Conservation (phyloP, 53 echinoderm and acorn worm species). For the Arbacia lixula region DNA sequence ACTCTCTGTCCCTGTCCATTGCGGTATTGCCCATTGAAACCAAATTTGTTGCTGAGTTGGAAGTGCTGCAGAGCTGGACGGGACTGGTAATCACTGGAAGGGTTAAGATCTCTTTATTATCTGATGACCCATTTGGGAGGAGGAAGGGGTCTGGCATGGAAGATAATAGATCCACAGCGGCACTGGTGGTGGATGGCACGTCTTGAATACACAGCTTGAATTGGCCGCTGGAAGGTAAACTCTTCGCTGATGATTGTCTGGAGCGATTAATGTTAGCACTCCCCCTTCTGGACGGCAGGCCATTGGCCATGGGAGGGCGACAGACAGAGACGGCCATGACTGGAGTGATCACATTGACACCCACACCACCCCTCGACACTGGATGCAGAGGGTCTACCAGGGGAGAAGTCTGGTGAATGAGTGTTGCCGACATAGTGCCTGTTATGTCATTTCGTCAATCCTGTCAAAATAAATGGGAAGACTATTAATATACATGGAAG, state of each 20-base stretch:
- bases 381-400: background rate
- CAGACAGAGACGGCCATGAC: slow-evolving; percentile 59
- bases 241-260: slow-evolving; percentile 1
- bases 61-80: slow-evolving; percentile 1
- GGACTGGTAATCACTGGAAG: slow-evolving; percentile 36
- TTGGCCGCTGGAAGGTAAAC: slow-evolving; percentile 10
- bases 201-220: background rate
- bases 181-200: background rate
- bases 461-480: too few relatives aligned
- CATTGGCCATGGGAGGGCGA: slow-evolving; percentile 36
- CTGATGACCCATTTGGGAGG: background rate
- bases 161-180: background rate
- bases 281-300: slow-evolving; percentile 7
- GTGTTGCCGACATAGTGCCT: slow-evolving; percentile 41
- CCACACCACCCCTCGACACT: background rate
- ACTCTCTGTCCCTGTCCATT: background rate
- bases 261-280: slow-evolving; percentile 11
- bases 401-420: too few relatives aligned
- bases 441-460: background rate
- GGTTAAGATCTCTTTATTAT: slow-evolving; percentile 1
- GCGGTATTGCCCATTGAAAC: background rate
- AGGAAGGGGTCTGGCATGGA: slow-evolving; percentile 9
- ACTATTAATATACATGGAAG: too few relatives aligned
- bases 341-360: slow-evolving; percentile 28
- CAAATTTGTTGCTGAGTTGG: background rate